Evolutionary conservation across 2,888 invertebrate species (phyloP).

Genomic region (Sussaba pulchella): DNA sequence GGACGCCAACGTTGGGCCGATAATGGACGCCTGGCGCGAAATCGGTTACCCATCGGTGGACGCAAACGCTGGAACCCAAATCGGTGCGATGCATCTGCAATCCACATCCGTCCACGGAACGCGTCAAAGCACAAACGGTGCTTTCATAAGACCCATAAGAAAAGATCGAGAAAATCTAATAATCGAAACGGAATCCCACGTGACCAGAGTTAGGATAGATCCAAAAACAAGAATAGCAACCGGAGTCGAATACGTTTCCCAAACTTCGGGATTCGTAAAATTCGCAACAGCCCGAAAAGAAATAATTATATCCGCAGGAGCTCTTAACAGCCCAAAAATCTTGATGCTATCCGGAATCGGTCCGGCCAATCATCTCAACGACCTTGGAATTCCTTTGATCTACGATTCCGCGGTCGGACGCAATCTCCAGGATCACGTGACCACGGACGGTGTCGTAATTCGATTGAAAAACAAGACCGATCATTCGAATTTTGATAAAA

Average conservation of each 20-base stretch:
- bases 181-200: slow-evolving; percentile 85
- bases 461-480: slow-evolving; percentile 78
- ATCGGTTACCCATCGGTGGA: slow-evolving; percentile 87
- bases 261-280: slow-evolving; percentile 78
- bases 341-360: slow-evolving; percentile 86
- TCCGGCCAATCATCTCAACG: slow-evolving; percentile 81
- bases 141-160: slow-evolving; percentile 89
- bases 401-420: slow-evolving; percentile 84
- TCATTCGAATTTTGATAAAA: slow-evolving; percentile 74
- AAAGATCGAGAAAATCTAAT: slow-evolving; percentile 83
- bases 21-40: slow-evolving; percentile 88
- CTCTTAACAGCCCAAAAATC: slow-evolving; percentile 85
- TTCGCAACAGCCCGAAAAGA: slow-evolving; percentile 84
- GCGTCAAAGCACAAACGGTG: slow-evolving; percentile 87
- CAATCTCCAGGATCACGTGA: slow-evolving; percentile 86
- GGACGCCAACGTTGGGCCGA: slow-evolving; percentile 86
- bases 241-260: slow-evolving; percentile 83
- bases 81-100: slow-evolving; percentile 88
- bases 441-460: slow-evolving; percentile 82
- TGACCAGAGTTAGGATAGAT: slow-evolving; percentile 85
- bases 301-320: slow-evolving; percentile 85
- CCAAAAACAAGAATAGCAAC: slow-evolving; percentile 81
- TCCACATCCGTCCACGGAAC: slow-evolving; percentile 87
- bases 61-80: slow-evolving; percentile 86
- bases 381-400: slow-evolving; percentile 81